A percentile compares a stretch with the other conserved stretches of the same genome.
phyloP scores from a whole-genome alignment of 2,797 vertebrate genomes.

The Meriones psammophilus region DNA sequence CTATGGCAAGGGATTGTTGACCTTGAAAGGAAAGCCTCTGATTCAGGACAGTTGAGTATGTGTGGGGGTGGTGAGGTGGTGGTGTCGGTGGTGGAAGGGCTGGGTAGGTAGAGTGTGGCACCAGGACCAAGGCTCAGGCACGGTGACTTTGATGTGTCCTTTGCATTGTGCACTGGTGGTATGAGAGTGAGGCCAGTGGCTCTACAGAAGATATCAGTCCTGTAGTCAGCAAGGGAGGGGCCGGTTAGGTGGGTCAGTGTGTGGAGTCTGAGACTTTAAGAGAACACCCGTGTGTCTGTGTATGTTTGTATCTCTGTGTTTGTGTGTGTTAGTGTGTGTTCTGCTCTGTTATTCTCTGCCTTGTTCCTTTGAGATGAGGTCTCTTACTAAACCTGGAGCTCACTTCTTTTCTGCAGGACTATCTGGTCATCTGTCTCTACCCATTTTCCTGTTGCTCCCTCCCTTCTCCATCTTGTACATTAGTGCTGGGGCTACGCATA shows the following conservation, averaged over 20 bases:
- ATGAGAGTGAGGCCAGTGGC: not conserved
- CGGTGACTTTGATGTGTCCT: slow-evolving; percentile 11
- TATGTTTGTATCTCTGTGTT: not conserved
- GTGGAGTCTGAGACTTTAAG: not conserved
- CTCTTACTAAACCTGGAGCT: not conserved
- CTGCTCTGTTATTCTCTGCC: not conserved
- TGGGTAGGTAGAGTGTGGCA: not conserved
- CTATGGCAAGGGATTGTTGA: not conserved
- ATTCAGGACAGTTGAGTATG: not conserved
- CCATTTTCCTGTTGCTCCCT: not conserved
- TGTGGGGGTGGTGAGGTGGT: not conserved
- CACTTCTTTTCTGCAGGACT: not conserved
- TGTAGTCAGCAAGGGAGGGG: not conserved
- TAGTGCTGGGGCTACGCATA: not conserved
- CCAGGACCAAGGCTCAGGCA: not conserved
- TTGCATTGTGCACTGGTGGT: not conserved
- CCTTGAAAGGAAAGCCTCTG: not conserved
- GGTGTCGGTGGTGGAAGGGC: not conserved
- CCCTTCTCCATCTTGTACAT: not conserved
- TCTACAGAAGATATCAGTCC: not conserved
- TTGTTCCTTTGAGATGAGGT: not conserved
- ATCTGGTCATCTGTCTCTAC: not conserved
- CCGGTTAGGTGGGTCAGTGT: not conserved
- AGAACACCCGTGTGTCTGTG: not conserved
- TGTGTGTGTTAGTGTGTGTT: no score